Percentiles rank a stretch among this genome's conserved stretches.
Conservation (phyloP, 2,113 vertebrate species). For the Dromiciops gliroides region DNA sequence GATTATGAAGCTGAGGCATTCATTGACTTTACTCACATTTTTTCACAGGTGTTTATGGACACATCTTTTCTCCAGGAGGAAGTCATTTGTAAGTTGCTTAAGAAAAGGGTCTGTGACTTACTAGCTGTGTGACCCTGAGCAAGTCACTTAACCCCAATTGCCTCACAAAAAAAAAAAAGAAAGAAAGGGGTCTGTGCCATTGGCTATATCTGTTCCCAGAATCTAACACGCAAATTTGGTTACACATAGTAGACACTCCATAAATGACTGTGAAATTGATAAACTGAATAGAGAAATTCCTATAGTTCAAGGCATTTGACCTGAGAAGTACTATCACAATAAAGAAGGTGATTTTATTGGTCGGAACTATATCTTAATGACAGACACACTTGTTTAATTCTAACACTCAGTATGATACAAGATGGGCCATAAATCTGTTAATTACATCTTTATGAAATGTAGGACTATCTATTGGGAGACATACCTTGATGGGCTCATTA, state of each 20-base stretch:
- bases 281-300: not conserved
- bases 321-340: not conserved
- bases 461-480: not conserved
- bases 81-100: not conserved
- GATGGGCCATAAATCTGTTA: not conserved
- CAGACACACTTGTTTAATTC: not conserved
- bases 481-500: not conserved
- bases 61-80: not conserved
- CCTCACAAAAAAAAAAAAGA: too few species aligned
- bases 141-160: too few species aligned
- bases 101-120: not conserved
- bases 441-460: not conserved
- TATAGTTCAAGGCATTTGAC: not conserved
- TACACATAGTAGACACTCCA: not conserved
- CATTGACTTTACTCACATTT: not conserved
- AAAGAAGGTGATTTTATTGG: not conserved
- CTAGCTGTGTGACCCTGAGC: too few species aligned
- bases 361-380: not conserved
- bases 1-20: not conserved
- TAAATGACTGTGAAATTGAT: not conserved
- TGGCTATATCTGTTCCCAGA: not conserved
- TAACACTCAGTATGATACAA: not conserved
- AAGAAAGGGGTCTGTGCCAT: not conserved
- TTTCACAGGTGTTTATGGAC: not conserved
- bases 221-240: not conserved